Evolutionary conservation across 37 sponge, comb jelly and placozoan species (phyloP), one percentile per base, ranked within the genome.

Genomic region (Theonella swinhoei): DNA sequence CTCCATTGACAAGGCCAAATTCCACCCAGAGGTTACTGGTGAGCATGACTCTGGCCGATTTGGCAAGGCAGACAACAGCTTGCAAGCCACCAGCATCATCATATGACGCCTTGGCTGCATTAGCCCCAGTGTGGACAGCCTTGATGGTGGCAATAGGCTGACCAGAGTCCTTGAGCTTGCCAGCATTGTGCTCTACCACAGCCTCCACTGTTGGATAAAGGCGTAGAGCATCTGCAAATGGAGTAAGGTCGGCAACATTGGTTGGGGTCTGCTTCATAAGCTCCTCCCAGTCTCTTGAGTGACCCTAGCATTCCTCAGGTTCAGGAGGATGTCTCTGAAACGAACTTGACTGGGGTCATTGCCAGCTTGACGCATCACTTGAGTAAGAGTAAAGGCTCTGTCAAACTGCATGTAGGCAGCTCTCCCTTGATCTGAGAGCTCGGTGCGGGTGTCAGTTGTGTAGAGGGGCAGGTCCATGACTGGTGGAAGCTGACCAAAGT

Each of bases 81-180:
- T 81, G 60, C 23, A 88, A 79, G 7, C 89, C 89, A 40, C 79
- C 36, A 9, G 78, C 82, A 72, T 88, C 77, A 40, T 81, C 88
- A 59, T 70, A 3, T 75, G 82, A 76, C 5, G 82, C 82, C 29
- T 88, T 89, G 8, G 71, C 40, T 36, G 83, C 83, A 77, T 81
- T 74, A 4, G 83, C 39, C 31, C 84, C 81, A 64, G 79, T 77
- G 79, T 88, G 89, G 23, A 72, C 72, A 62, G 83, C 84, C 28
- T 88, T 67, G 8, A 89, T 83, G 70, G 69, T 78, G 28, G 90
- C 90, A 75, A 89, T 72, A 32, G 90, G 90, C 19, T 79, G 69
- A 25, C 74, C 42, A 41, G 42, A 29, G 33, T 40, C 47, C 5
- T 72, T 66, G 4, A 77, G 37, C 71, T 78, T 78, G n/a, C 30